Evolutionary conservation across 2,113 vertebrate species (phyloP).

Genomic region (Ornithorhynchus anatinus): DNA sequence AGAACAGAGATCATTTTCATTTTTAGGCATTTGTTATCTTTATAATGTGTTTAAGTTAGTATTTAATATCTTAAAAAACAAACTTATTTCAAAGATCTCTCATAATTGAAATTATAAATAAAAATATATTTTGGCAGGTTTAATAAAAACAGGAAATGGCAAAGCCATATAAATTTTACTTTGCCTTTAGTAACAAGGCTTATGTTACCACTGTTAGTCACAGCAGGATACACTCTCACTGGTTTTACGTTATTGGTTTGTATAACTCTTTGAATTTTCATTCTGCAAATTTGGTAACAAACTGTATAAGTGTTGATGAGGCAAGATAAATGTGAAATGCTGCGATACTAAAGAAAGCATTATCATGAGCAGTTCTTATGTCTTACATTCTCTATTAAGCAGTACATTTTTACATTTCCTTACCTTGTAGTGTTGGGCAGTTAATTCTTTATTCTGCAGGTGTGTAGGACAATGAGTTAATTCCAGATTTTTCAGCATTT

Average conservation of each 20-base stretch:
- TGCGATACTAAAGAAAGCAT: too few relatives aligned
- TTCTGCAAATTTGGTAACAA: neutral
- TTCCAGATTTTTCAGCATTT: conserved; percentile 63
- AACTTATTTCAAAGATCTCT: neutral
- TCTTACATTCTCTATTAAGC: neutral
- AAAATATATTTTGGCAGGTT: neutral
- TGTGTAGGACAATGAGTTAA: conserved; percentile 59
- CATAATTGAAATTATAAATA: neutral
- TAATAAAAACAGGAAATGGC: neutral
- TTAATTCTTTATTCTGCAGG: conserved; percentile 36
- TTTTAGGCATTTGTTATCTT: too few relatives aligned
- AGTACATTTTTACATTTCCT: neutral
- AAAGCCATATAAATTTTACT: neutral
- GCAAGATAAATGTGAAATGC: too few relatives aligned
- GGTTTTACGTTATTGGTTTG: neutral
- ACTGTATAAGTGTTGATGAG: too few relatives aligned
- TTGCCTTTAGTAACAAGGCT: neutral
- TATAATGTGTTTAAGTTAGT: too few relatives aligned
- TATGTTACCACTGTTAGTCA: neutral
- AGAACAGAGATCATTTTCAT: too few relatives aligned
- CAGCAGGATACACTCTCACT: neutral
- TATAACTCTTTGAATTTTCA: neutral
- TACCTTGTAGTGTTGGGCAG: conserved; percentile 54
- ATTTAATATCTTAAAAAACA: neutral
- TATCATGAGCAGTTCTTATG: neutral